Base-by-base conservation (phyloP, 2,113 vertebrate genomes). In the Phyllostomus discolor region DNA sequence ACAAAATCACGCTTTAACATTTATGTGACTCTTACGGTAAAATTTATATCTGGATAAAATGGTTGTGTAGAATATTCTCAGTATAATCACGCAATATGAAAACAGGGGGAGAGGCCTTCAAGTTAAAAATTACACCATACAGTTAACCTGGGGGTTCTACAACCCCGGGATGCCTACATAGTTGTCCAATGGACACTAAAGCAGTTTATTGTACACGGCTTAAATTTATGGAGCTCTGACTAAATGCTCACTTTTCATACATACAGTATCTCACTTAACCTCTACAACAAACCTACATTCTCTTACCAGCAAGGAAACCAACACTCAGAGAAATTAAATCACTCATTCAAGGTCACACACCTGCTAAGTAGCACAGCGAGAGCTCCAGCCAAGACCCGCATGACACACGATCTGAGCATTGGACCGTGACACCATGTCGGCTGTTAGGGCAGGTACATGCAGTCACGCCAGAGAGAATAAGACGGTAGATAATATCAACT, bases 1-100 rank as follows among this genome's bases (percentile, higher is more conserved):
- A 83, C 26, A 90, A 97, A 95, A 95, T 83, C 35, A 91, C 59
- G 16, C 72, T 78, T 14, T 50, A 50, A 82, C 69, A 66, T 70
- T 90, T 88, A 38, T 14, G 43, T 78, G 66, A 85, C 59, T 85
- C 84, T 75, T 82, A 70, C 1, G 31, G 50, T 70, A 66, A 95
- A 91, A 67, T 83, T 92, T 91, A 10, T 91, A 70, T 67, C 28
- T 91, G 10, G 7, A 79, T 91, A 93, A 52, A 90, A 69, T 20
- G 8, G 17, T 64, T 46, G 43, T 88, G 2, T 4, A 57, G 54
- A 72, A 79, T 86, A 79, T 15, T 72, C 67, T 87, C 88, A 73
- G 78, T 91, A 69, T 82, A 80, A 72, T 50, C 54, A 54, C 31
- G 16, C 0, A 50, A 57, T 59, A 85, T 19, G 90, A 73, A 84